These are phyloP conservation scores for Bambusicola thoracicus DNA, from an alignment of 2,113 vertebrate genomes.

Conservation along the genomic window DNA sequence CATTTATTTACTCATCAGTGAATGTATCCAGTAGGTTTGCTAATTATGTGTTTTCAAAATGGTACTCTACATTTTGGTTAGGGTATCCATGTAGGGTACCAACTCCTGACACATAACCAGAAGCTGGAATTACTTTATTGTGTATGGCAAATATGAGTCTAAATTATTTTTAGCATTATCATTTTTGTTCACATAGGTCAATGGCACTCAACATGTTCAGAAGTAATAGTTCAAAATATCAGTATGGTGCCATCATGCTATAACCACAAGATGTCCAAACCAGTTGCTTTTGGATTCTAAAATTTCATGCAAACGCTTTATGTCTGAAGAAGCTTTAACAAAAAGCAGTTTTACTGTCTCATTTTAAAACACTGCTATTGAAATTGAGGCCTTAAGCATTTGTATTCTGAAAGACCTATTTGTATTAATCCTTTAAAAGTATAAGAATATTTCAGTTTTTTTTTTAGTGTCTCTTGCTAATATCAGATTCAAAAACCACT, in stretches of 20 bases:
- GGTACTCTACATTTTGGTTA: neutral
- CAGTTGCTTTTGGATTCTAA: neutral
- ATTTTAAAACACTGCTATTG: neutral
- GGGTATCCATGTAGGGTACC: neutral
- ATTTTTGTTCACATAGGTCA: neutral
- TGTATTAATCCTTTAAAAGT: conserved; percentile 52
- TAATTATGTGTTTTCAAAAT: neutral
- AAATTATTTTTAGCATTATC: neutral
- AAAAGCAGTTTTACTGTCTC: neutral
- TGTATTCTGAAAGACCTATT: conserved; percentile 33
- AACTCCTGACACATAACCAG: neutral
- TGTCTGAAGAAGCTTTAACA: neutral
- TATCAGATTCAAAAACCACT: conserved; percentile 65
- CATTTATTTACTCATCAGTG: neutral
- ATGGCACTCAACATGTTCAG: neutral
- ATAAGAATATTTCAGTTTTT: conserved; percentile 59
- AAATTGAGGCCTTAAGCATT: neutral
- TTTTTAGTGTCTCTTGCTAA: conserved; percentile 70
- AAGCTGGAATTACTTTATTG: neutral
- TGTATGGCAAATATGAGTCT: neutral
- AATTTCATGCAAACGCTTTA: neutral
- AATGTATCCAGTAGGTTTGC: neutral
- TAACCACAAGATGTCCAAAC: neutral
- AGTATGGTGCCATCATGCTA: neutral
- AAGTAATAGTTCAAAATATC: neutral